Evolutionary conservation across 2,888 invertebrate genomes (phyloP), one percentile per base, ranked within the genome.

Genomic region (Anthophora plumipes): DNA sequence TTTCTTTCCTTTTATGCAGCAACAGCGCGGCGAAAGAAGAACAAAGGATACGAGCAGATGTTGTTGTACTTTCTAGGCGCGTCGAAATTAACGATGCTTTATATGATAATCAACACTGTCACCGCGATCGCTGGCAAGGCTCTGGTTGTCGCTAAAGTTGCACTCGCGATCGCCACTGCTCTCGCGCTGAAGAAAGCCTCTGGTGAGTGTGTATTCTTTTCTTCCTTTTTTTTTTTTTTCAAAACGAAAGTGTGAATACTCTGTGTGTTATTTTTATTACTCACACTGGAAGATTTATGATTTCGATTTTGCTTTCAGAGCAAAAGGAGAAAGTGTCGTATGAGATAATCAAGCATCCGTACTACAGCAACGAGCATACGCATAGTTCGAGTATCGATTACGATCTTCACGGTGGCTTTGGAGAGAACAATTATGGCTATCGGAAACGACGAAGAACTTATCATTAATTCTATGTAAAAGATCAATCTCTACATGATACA

Each of bases 301-400:
- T 14, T 54, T 20, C 22, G 20, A n/a, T 60, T 43, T 61, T 14
- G 0, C n/a, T 83, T 79, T 59, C 74, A 66, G 96, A 96, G 82
- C 95, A 95, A 22, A 95, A 96, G 77, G 96, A 97, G 89, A 97
- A 97, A 93, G 97, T 97, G 0, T 97, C 97, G 7, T 96, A 97
- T 86, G 97, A 97, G 93, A 97, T 97, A 86, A 96, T 97, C 70
- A 97, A 97, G 92, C 96, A 97, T 93, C 97, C 97, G n/a, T 96
- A 97, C 90, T 96, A 97, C 71, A 96, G 96, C 66, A 96, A 96
- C 91, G 96, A 95, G 88, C 97, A 97, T 91, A 95, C 96, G 7
- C 97, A 97, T 90, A 96, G 97, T 1, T 95, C 96, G 7, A 95
- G 95, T 67, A 95, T 96, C 89, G 94, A 94, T 82, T 96, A 95